Percentiles rank a stretch among this genome's conserved stretches.
Evolutionary conservation across 2,888 invertebrate genomes (phyloP).

Genomic region (Dryococelus australis): DNA sequence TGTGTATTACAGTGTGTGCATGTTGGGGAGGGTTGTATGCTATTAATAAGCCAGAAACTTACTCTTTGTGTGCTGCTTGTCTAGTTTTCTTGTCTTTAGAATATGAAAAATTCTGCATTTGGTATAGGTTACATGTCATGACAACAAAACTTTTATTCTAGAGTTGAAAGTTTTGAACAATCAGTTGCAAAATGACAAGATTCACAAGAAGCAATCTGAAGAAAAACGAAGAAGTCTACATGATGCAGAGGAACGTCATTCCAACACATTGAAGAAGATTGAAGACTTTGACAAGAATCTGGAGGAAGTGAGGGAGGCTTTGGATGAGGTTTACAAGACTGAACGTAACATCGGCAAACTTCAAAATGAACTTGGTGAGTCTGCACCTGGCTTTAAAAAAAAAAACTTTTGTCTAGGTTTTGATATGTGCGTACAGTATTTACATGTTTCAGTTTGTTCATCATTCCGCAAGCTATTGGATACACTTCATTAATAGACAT

Average conservation of each 20-base stretch:
- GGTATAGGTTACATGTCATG: too few species aligned
- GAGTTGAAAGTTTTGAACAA: conserved; percentile 2
- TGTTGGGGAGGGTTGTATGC: too few species aligned
- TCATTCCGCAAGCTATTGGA: too few species aligned
- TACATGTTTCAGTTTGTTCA: too few species aligned
- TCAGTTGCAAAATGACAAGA: not conserved
- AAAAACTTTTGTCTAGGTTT: not conserved
- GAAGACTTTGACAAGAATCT: not conserved
- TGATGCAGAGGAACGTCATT: not conserved
- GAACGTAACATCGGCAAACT: not conserved
- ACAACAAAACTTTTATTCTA: not conserved
- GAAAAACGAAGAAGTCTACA: not conserved
- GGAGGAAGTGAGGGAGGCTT: not conserved
- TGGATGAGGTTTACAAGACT: not conserved
- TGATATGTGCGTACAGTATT: not conserved
- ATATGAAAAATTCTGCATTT: too few species aligned
- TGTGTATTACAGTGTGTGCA: too few species aligned
- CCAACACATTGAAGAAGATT: not conserved
- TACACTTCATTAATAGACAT: too few species aligned
- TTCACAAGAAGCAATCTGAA: not conserved
- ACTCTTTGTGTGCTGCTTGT: too few species aligned
- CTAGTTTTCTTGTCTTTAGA: too few species aligned
- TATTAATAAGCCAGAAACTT: too few species aligned
- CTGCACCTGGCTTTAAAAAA: not conserved
- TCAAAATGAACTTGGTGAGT: not conserved